Evolutionary conservation across 2,888 invertebrate genomes (phyloP).

Genomic region (Hirtodrosophila cameraria): DNA sequence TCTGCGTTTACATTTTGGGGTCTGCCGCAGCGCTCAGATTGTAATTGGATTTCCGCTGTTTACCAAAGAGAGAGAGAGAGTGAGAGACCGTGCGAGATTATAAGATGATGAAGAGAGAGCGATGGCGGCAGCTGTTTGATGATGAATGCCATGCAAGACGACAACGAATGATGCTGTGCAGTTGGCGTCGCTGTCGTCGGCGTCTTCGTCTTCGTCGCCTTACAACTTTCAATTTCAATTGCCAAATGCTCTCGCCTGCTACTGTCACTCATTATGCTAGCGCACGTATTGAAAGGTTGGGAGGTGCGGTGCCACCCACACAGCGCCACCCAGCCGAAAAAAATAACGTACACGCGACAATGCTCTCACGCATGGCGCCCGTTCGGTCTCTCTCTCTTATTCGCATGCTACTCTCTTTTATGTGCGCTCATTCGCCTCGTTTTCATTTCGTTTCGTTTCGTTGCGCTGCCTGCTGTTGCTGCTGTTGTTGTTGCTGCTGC

Average conservation of each 20-base stretch:
- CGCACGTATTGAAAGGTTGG: constrained; percentile 35
- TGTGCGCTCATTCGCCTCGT: constrained; percentile 50
- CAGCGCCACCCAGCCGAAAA: constrained; percentile 39
- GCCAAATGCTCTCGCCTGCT: constrained; percentile 56
- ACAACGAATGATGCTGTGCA: constrained; percentile 5
- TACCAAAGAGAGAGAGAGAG: constrained; percentile 37
- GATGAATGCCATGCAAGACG: constrained; percentile 45
- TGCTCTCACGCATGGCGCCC: constrained; percentile 57
- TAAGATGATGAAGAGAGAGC: constrained; percentile 4
- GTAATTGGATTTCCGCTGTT: constrained; percentile 77
- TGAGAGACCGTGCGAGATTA: constrained; percentile 6
- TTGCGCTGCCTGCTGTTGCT: constrained; percentile 29
- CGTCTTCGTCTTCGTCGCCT: constrained; percentile 26
- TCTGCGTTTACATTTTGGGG: constrained; percentile 58
- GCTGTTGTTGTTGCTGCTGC: constrained; percentile 39
- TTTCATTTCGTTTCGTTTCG: constrained; percentile 58
- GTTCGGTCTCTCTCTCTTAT: constrained; percentile 21
- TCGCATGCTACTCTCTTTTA: constrained; percentile 41
- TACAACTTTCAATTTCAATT: constrained; percentile 78
- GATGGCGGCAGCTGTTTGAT: constrained; percentile 41
- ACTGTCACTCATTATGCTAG: constrained; percentile 46
- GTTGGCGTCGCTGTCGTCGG: constrained; percentile 7
- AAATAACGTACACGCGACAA: constrained; percentile 45
- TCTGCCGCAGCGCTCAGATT: constrained; percentile 47
- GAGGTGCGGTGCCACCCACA: constrained; percentile 32